Percentiles rank a stretch among this genome's conserved stretches.
Conservation (phyloP, 2,888 invertebrate species). For the Plebejus melissa region DNA sequence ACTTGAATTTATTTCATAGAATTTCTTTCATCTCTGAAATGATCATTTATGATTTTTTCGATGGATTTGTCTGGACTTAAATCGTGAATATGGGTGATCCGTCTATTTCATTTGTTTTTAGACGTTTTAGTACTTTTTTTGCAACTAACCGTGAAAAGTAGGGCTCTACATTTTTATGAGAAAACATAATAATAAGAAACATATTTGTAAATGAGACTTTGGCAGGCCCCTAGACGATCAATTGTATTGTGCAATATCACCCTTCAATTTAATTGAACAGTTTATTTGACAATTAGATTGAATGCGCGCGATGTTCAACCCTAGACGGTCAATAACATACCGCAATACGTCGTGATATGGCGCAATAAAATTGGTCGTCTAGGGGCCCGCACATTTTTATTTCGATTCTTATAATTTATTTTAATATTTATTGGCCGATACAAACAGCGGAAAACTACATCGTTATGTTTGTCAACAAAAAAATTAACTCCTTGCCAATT, state of each 20-base stretch:
- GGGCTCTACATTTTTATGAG: neutral
- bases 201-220: neutral
- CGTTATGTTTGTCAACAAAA: constrained; percentile 1
- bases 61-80: neutral
- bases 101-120: neutral
- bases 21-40: constrained; percentile 8
- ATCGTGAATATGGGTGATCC: neutral
- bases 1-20: constrained; percentile 25
- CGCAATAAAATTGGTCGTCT: no score
- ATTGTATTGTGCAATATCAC: no score
- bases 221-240: no score
- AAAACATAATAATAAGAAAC: neutral
- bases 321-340: no score
- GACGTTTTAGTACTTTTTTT: constrained; percentile 8
- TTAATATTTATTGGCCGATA: neutral
- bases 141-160: neutral
- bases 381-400: no score
- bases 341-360: no score
- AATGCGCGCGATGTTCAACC: no score
- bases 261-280: no score
- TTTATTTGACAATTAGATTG: no score
- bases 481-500: constrained; percentile 7
- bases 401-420: no score
- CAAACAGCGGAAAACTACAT: constrained; percentile 10
- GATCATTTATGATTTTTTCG: neutral